These are phyloP conservation scores for Sympetrum striolatum DNA, from an alignment of 2,888 invertebrate species.

Conservation along the genomic window DNA sequence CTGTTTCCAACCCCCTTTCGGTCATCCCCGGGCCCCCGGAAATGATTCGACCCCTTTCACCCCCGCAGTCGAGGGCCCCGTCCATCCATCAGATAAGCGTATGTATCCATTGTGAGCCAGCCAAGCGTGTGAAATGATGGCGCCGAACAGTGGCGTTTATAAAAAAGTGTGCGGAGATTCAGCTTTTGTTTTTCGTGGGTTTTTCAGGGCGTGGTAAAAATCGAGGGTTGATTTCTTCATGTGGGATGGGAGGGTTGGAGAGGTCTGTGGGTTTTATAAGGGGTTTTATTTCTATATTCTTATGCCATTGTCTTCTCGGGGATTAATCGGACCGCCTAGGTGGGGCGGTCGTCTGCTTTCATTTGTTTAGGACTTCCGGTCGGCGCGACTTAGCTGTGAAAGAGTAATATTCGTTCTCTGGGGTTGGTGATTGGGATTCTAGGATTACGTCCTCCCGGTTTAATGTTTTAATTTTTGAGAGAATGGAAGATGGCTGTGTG, in stretches of 20 bases:
- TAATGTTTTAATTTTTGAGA: too few relatives aligned
- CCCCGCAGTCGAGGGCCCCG: background rate
- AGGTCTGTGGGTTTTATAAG: background rate
- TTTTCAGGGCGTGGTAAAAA: background rate
- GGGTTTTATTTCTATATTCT: background rate
- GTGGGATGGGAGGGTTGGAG: background rate
- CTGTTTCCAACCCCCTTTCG: background rate
- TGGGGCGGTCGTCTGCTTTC: background rate
- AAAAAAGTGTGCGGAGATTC: background rate
- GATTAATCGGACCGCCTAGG: background rate
- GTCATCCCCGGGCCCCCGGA: background rate
- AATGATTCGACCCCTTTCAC: background rate
- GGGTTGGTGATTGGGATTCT: too few relatives aligned
- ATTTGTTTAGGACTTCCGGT: background rate
- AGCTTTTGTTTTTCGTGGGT: background rate
- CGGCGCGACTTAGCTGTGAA: too few relatives aligned
- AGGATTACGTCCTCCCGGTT: too few relatives aligned
- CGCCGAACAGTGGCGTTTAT: conserved; percentile 26
- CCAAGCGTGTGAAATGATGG: conserved; percentile 31
- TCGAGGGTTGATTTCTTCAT: background rate
- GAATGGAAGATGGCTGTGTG: too few relatives aligned
- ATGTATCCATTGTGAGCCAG: conserved; percentile 7
- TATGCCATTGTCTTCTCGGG: background rate
- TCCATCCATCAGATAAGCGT: background rate
- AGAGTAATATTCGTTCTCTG: too few relatives aligned